These are phyloP conservation scores for Podabrus alpinus DNA, from an alignment of 2,888 invertebrate genomes.

Conservation along the genomic window DNA sequence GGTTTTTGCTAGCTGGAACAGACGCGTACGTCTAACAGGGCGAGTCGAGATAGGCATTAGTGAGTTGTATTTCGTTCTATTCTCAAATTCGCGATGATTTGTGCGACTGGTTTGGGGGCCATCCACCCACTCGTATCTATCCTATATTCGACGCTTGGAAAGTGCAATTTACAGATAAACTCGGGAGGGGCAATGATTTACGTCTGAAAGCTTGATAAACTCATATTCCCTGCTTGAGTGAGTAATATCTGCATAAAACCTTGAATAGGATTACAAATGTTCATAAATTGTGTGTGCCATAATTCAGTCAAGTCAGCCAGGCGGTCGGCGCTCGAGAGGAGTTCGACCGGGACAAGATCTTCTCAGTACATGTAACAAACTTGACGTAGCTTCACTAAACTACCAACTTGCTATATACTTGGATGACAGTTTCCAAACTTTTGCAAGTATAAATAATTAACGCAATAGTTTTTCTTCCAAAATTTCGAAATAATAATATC, in stretches of 20 bases:
- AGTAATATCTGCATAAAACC: constrained; percentile 59
- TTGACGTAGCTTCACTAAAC: neutral
- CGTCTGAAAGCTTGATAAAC: constrained; percentile 67
- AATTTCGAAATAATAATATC: too few species aligned
- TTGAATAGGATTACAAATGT: constrained; percentile 59
- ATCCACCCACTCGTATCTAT: constrained; percentile 35
- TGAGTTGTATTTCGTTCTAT: constrained; percentile 37
- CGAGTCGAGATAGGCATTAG: constrained; percentile 35
- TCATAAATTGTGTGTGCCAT: constrained; percentile 58
- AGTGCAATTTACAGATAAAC: constrained; percentile 70
- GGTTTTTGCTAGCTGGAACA: constrained; percentile 37
- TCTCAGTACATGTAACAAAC: constrained; percentile 1
- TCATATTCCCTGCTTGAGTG: constrained; percentile 59
- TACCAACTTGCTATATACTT: neutral
- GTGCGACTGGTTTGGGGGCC: constrained; percentile 40
- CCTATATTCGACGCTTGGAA: constrained; percentile 55
- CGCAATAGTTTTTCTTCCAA: neutral
- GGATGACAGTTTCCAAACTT: too few species aligned
- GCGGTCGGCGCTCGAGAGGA: constrained; percentile 36
- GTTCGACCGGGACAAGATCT: constrained; percentile 9
- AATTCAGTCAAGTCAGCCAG: constrained; percentile 52
- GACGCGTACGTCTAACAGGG: constrained; percentile 35
- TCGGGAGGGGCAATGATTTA: constrained; percentile 65
- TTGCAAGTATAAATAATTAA: neutral
- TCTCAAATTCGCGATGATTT: constrained; percentile 48